Evolutionary conservation across 2,888 invertebrate species (phyloP), one percentile per base, ranked within the genome.

Genomic region (Nephrotoma flavescens): DNA sequence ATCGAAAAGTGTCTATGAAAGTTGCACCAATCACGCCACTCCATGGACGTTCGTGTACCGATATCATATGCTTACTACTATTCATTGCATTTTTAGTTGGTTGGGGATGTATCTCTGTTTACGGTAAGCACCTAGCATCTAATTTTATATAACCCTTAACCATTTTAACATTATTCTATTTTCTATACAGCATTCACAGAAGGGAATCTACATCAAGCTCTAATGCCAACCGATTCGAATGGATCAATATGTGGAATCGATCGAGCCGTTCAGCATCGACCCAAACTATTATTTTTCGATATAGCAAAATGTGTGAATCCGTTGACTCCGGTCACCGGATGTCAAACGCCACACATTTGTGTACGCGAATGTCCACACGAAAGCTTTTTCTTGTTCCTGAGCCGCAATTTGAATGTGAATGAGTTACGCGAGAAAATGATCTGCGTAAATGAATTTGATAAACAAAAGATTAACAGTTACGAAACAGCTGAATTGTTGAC

Each of bases 1-100:
- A 15, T 15, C 52, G 15, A 52, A 15, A 0, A 15, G 3, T 6
- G 0, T 6, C 15, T 4, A 15, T 15, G 31, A 71, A 31, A 11
- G 31, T 71, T 31, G 5, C 4, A 31, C 71, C 71, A 9, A 71
- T 31, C 71, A 31, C 71, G 0, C 97, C 97, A 0, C 92, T 95
- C 11, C 94, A 95, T 90, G 94, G 94, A 89, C 93, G 97, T 89
- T 96, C 95, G 44, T 99, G 98, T 91, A 99, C 98, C 1, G 98
- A 99, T 92, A 93, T 97, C 84, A 90, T 97, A 83, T 99, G 97
- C 92, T 93, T 98, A 42, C 90, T 97, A 44, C 89, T 97, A 11
- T 97, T 98, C 91, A 89, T 96, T 7, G 92, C 95, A 4, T 98
- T 97, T 91, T 92, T 98, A 12, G 94, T 93, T 87, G 95, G 93